Conservation (phyloP, 2,113 vertebrate genomes). For the Felis catus region DNA sequence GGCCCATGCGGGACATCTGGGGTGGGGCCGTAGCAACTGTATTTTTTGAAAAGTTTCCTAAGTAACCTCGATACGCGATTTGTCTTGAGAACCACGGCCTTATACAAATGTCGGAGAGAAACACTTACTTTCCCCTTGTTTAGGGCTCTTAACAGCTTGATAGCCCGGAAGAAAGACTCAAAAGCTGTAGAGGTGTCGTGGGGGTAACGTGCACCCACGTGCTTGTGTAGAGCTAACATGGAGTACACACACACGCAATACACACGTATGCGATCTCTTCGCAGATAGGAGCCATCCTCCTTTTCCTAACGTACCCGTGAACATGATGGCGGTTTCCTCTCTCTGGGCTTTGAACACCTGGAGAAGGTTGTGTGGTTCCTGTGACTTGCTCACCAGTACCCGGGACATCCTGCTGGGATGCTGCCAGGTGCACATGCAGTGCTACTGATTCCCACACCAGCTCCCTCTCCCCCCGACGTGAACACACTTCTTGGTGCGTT, state of each 20-base stretch:
- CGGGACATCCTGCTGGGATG: no score
- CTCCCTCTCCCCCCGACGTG: no score
- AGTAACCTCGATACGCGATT: background rate
- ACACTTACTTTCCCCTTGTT: background rate
- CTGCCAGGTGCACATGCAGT: background rate
- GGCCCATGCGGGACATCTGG: background rate
- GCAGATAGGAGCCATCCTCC: background rate
- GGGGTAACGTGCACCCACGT: rapidly evolving
- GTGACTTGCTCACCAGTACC: background rate
- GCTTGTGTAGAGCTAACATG: background rate
- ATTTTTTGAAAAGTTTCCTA: background rate
- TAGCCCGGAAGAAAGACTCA: background rate
- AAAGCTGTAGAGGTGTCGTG: background rate
- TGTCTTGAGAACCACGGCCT: background rate
- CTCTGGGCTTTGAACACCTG: background rate
- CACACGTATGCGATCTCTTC: background rate
- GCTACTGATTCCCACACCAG: rapidly evolving
- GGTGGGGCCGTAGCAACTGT: background rate
- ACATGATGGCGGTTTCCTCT: background rate
- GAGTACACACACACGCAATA: rapidly evolving
- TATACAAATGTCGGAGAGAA: background rate
- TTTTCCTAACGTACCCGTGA: background rate
- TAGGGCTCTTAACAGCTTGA: background rate
- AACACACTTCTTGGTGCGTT: background rate
- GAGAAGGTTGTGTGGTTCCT: background rate